Evolutionary conservation across 2,888 invertebrate species (phyloP), one percentile per base, ranked within the genome.

Genomic region (Acleris laterana): DNA sequence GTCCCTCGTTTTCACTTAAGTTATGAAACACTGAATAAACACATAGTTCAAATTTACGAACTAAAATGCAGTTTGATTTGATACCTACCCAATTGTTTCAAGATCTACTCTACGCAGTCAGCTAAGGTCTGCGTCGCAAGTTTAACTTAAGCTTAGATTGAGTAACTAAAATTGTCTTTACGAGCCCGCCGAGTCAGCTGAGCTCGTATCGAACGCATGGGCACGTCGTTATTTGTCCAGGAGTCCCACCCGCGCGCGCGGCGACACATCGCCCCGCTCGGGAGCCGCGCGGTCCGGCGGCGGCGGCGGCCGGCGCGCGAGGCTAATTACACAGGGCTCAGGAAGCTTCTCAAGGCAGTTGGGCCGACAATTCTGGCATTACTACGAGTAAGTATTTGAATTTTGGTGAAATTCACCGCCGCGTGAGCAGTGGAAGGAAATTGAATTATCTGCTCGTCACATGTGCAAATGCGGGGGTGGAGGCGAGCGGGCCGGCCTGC

Each of bases 1-100:
- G 91, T 91, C 91, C 91, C 90, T 88, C 85, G 78, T 79, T 80
- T 85, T 87, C 81, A 84, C 80, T 81, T 87, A 79, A 80, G 81
- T 88, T 87, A 81, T 79, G 77, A 77, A 83, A 85, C 80, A 81
- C 82, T 82, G 78, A 82, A 83, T 84, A 83, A 87, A 85, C 76
- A 82, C 75, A 82, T 80, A 85, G 83, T 81, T 85, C 74, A 74
- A 73, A 74, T 71, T 74, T 71, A 74, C 70, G 71, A 67, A 74
- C 74, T 69, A 71, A 66, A 50, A 49, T 28, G 58, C 32, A 64
- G 76, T 79, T 82, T 78, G 13, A 75, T 72, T 76, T 71, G 22
- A 6, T 20, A 42, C 55, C 38, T 5, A 20, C 13, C 44, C n/a
- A 44, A 44, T 32, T 32, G 11, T 32, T 11, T 11, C 11, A 32